Conservation (phyloP, 2,797 vertebrate species). For the Tarsius wallacei region DNA sequence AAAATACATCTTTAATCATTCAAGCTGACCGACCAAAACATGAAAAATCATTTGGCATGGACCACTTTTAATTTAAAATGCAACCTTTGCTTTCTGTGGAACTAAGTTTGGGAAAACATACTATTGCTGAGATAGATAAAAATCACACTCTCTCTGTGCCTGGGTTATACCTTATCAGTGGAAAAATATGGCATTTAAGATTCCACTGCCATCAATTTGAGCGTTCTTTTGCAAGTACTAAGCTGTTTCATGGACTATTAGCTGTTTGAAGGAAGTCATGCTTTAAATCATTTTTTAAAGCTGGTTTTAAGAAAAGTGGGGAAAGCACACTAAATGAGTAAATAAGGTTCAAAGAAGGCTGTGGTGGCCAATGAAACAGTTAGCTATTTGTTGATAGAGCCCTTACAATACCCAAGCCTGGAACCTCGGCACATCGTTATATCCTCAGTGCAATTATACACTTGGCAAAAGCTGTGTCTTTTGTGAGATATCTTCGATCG, state of each 20-base stretch:
- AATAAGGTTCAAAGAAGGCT: conserved; percentile 73
- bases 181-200: conserved; percentile 47
- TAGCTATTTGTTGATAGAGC: conserved; percentile 46
- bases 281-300: conserved; percentile 73
- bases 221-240: conserved; percentile 57
- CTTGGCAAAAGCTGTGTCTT: conserved; percentile 65
- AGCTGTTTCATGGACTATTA: conserved; percentile 50
- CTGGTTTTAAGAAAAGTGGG: conserved; percentile 46
- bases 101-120: background rate
- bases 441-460: background rate
- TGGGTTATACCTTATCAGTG: background rate
- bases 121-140: conserved; percentile 14
- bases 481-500: conserved; percentile 39
- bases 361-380: conserved; percentile 49
- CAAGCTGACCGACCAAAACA: conserved; percentile 1
- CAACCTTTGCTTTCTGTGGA: conserved; percentile 19
- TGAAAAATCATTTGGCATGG: conserved; percentile 1
- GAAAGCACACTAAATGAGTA: conserved; percentile 64
- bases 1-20: conserved; percentile 54
- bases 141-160: conserved; percentile 11
- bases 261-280: conserved; percentile 56
- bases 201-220: conserved; percentile 15
- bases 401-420: background rate
- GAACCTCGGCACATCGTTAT: background rate
- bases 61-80: background rate